Conservation (phyloP, 2,113 vertebrate species). For the Lampris incognitus region DNA sequence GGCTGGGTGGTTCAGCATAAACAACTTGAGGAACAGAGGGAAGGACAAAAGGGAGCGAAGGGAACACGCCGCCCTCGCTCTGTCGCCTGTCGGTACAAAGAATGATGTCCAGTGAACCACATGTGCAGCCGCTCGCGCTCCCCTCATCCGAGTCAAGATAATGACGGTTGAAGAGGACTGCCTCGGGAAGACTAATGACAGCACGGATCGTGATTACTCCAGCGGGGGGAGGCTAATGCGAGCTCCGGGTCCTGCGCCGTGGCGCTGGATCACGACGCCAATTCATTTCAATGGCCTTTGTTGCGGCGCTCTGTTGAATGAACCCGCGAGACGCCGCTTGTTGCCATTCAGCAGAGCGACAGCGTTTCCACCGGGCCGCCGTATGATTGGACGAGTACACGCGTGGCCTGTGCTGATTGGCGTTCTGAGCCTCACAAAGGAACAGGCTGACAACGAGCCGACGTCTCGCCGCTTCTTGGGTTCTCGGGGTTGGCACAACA, state of each 20-base stretch:
- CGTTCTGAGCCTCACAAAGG: conserved; percentile 8
- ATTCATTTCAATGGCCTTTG: background rate
- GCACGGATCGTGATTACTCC: conserved; percentile 35
- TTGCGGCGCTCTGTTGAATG: conserved; percentile 5
- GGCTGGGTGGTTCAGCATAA: conserved; percentile 52
- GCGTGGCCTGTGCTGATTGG: background rate
- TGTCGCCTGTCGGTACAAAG: conserved; percentile 56
- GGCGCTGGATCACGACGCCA: background rate
- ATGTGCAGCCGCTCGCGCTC: conserved; percentile 22
- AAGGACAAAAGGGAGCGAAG: conserved; percentile 39
- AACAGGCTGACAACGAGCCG: background rate
- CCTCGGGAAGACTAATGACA: conserved; percentile 24
- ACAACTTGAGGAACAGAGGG: conserved; percentile 62
- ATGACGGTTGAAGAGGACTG: conserved; percentile 57
- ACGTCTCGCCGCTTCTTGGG: background rate
- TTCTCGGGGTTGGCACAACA: background rate
- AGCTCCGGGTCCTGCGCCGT: conserved; percentile 10
- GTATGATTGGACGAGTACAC: background rate
- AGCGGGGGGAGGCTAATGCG: conserved; percentile 16
- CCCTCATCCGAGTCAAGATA: conserved; percentile 67
- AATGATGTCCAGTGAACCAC: conserved; percentile 56
- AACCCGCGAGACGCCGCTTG: background rate
- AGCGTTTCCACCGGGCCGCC: conserved; percentile 6
- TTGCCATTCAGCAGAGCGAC: conserved; percentile 14
- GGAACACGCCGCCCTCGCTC: conserved; percentile 56